Percentiles rank a stretch among this genome's conserved stretches.
phyloP scores from a whole-genome alignment of 2,888 invertebrate genomes.

The Eurois occulta region DNA sequence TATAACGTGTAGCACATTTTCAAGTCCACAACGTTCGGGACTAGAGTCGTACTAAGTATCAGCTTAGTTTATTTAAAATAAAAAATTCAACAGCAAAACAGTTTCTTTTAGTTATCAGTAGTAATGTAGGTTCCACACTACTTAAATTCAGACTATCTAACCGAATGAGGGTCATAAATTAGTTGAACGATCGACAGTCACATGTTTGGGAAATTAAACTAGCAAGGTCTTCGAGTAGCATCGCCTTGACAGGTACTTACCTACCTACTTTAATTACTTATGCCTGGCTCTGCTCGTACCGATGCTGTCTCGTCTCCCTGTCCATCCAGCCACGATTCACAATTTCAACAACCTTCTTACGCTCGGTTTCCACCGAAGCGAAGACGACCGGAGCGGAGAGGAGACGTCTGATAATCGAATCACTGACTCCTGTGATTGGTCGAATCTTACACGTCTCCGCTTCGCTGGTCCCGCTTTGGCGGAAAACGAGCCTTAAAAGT shows the following conservation, averaged over 20 bases:
- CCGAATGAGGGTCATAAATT: conserved; percentile 45
- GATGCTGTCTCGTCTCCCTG: background rate
- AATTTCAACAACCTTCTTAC: background rate
- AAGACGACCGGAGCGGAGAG: background rate
- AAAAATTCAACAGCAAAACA: conserved; percentile 1
- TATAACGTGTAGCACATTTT: conserved; percentile 2
- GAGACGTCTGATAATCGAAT: background rate
- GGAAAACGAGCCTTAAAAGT: background rate
- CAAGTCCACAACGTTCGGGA: conserved; percentile 1
- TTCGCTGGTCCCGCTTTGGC: background rate
- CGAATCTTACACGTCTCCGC: background rate
- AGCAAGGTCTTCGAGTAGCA: conserved; percentile 36
- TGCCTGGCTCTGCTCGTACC: background rate
- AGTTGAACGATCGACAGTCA: conserved; percentile 33
- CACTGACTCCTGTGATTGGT: background rate
- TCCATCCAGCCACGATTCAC: background rate
- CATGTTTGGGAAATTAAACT: conserved; percentile 29
- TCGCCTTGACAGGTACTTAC: conserved; percentile 4
- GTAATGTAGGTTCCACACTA: conserved; percentile 18
- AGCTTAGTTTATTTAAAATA: background rate
- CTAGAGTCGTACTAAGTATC: background rate
- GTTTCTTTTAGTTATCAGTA: conserved; percentile 30
- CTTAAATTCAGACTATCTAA: conserved; percentile 32
- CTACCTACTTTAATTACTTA: conserved; percentile 8
- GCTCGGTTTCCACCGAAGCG: background rate